Base-by-base conservation (phyloP, 2,113 vertebrate species). In the Psittacula cyanocephala region DNA sequence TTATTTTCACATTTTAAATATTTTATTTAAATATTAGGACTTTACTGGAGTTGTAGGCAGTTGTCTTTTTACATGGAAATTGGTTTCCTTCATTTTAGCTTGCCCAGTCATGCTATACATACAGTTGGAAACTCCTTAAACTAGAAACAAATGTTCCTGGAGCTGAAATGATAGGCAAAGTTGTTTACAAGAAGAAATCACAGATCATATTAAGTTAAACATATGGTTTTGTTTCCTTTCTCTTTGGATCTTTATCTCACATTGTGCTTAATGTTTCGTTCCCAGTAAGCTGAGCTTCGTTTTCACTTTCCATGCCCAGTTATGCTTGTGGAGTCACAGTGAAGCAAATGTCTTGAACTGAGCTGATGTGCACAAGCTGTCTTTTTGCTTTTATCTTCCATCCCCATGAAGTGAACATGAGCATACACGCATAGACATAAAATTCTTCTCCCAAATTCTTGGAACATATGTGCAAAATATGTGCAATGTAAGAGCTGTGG, bases 121-220 rank as follows among this genome's bases (percentile, higher is more conserved):
- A 8, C 2, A 59, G 39, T 35, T 88, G 71, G 88, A 94, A 94
- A 60, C 27, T 64, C 37, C 41, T 78, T 90, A 84, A 91, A 88
- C 71, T 49, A 88, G 86, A 92, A 93, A 44, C 68, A 83, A 95
- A 87, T 93, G 87, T 81, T 90, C 39, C 69, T 69, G 27, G 25
- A 67, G 43, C 31, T 81, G 37, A 80, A 91, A 88, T 60, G 68
- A 84, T 12, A 79, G 82, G 37, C 80, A 75, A 75, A 94, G 88
- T 84, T 93, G 86, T 94, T 97, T 95, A 94, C 82, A 86, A 89
- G 88, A 44, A 93, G 43, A 37, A 94, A 95, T 92, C 72, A 90
- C 60, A 93, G 88, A 78, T 88, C 39, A 11, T 62, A 88, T 81
- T 81, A 93, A 91, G 68, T 85, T 76, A 80, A 81, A 29, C 86